Evolutionary conservation across 2,888 invertebrate genomes (phyloP).

Genomic region (Phortica okadai): DNA sequence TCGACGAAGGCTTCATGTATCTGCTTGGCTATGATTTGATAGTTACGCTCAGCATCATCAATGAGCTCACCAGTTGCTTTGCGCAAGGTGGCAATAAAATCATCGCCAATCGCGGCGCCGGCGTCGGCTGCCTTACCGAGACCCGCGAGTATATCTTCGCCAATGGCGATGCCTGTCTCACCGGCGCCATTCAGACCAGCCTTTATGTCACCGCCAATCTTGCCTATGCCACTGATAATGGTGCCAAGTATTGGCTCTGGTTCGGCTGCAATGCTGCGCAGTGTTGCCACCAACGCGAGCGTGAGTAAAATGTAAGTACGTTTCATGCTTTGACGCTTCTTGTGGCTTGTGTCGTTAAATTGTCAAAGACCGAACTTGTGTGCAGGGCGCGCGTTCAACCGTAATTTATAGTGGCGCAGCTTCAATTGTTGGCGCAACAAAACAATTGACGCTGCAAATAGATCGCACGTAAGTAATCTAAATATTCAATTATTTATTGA

Average conservation of each 20-base stretch:
- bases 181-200: conserved; percentile 19
- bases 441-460: conserved; percentile 13
- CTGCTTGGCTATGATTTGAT: conserved; percentile 18
- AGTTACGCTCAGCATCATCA: neutral
- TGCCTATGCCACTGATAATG: neutral
- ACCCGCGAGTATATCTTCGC: conserved; percentile 30
- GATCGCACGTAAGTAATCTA: conserved; percentile 1
- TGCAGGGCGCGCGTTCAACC: neutral
- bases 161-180: conserved; percentile 21
- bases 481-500: conserved; percentile 31
- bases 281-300: neutral
- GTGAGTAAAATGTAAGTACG: neutral
- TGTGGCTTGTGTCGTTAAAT: neutral
- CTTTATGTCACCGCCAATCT: conserved; percentile 29
- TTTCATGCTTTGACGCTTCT: neutral
- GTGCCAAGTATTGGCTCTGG: conserved; percentile 17
- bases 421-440: neutral
- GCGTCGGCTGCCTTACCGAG: conserved; percentile 19
- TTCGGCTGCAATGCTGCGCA: conserved; percentile 16
- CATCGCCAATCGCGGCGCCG: conserved; percentile 14
- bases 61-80: conserved; percentile 28
- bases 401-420: neutral
- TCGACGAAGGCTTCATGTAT: conserved; percentile 15
- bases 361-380: neutral
- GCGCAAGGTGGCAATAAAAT: conserved; percentile 3